Base-by-base conservation (phyloP, 1,140 invertebrate genomes). In the Pogonognathellus flavescens region DNA sequence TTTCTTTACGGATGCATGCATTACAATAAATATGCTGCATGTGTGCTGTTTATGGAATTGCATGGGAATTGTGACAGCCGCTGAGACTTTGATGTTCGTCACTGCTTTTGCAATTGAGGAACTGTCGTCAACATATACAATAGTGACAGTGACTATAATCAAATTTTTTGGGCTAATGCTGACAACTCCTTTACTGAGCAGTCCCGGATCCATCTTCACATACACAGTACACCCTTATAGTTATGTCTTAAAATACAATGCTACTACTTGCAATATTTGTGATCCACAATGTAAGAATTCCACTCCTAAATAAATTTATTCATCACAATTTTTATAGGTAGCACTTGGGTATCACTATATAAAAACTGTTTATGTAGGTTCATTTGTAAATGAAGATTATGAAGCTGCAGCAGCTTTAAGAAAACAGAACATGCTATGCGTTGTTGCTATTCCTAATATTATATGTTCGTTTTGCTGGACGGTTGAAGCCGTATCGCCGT, bases 21-120 rank as follows among this genome's bases (percentile, higher is more conserved):
- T 82, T 22, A 87, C n/a, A n/a, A n/a, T n/a, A n/a, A n/a, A n/a
- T 87, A 20, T 87, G 85, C 49, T 20, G 50, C 7, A 16, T 87
- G n/a, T 57, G 84, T 80, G 82, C 76, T 41, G 16, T 84, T 13
- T 87, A 85, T 84, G 86, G 86, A 16, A 20, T 85, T 52, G 53
- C 16, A 50, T 18, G 59, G 86, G 82, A 70, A 9, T 82, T 25
- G 1, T 85, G 25, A 16, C 72, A n/a, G 25, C 76, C 1, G 84
- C 84, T 5, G 86, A 85, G 31, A 70, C 84, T n/a, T 22, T 87
- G 0, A 84, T 87, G 82, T 85, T 87, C 49, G 66, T 83, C 13
- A 84, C 85, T 22, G 14, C 55, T 66, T 85, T 87, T 57, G 86
- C 82, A 22, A 80, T 85, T 22, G 49, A 87, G 6, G 18, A 62